Percentiles rank a stretch among this genome's conserved stretches.
phyloP scores from a whole-genome alignment of 2,888 invertebrate species.

The Oeneis ivallda region DNA sequence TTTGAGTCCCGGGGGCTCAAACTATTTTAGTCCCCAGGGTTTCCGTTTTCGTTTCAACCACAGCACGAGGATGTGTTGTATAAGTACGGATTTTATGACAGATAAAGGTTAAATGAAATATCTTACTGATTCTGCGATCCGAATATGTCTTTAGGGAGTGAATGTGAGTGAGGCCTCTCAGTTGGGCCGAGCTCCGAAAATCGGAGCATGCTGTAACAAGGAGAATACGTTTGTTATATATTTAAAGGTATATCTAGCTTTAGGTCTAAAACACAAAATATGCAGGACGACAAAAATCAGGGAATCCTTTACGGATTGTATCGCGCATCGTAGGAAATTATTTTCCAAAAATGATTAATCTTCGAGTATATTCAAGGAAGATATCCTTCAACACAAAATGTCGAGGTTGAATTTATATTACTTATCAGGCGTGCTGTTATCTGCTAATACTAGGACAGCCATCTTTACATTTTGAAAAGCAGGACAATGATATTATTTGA shows the following conservation, averaged over 20 bases:
- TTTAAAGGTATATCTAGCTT: slow-evolving; percentile 6
- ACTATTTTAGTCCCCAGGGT: no score
- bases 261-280: slow-evolving; percentile 1
- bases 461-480: not conserved
- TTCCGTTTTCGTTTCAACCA: not conserved
- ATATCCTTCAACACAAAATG: slow-evolving; percentile 31
- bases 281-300: not conserved
- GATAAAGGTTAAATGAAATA: slow-evolving; percentile 27
- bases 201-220: slow-evolving; percentile 83
- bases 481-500: not conserved
- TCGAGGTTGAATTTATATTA: slow-evolving; percentile 51
- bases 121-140: slow-evolving; percentile 45
- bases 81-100: not conserved
- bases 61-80: not conserved
- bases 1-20: no score
- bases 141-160: slow-evolving; percentile 44
- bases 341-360: not conserved
- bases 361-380: slow-evolving; percentile 2
- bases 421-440: slow-evolving; percentile 61
- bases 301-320: not conserved
- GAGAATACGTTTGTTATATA: slow-evolving; percentile 31
- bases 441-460: slow-evolving; percentile 43
- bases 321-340: not conserved
- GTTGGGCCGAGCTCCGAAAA: slow-evolving; percentile 82
- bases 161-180: slow-evolving; percentile 43